Evolutionary conservation across 1,140 invertebrate species (phyloP), one percentile per base, ranked within the genome.

Genomic region (Monochamus saltuarius): DNA sequence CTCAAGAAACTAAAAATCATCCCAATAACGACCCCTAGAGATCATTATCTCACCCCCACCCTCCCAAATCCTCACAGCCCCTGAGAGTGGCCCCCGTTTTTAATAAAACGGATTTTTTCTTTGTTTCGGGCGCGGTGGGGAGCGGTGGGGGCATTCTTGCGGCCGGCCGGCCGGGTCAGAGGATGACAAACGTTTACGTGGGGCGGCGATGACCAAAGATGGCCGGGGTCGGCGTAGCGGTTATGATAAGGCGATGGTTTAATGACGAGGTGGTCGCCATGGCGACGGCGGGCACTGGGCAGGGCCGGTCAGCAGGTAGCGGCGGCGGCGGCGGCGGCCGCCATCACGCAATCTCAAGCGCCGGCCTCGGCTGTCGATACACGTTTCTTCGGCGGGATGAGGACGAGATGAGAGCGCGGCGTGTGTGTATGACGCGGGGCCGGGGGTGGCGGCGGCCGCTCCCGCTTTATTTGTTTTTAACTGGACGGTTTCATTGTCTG

Each of bases 231-330:
- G 67, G 67, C 62, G 69, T 73, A 65, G 74, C 74, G 77, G 77
- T 79, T 79, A 79, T 79, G 77, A 79, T 79, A 79, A 79, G 77
- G 75, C 76, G 75, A 77, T 77, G 75, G 71, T 76, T 77, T 79
- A 79, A 79, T 79, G 77, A 79, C 77, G 75, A 72, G 73, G 77
- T 78, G 75, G 75, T 76, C 65, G 70, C 67, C 70, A 76, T 76
- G 70, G 70, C 59, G 65, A 76, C 75, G 73, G 74, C 73, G 77
- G 75, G 67, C 69, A 76, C 73, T 73, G 73, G 71, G 73, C 73
- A 72, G 71, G 73, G 74, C 74, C 74, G 73, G 75, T 72, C 72
- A 71, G 72, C 70, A 72, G 72, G 71, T 69, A 71, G 71, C 67
- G 59, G 66, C 60, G 65, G 57, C 67, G 70, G 72, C 61, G 65